These are phyloP conservation scores for Onychostruthus taczanowskii DNA, from an alignment of 2,113 vertebrate genomes.

Conservation along the genomic window DNA sequence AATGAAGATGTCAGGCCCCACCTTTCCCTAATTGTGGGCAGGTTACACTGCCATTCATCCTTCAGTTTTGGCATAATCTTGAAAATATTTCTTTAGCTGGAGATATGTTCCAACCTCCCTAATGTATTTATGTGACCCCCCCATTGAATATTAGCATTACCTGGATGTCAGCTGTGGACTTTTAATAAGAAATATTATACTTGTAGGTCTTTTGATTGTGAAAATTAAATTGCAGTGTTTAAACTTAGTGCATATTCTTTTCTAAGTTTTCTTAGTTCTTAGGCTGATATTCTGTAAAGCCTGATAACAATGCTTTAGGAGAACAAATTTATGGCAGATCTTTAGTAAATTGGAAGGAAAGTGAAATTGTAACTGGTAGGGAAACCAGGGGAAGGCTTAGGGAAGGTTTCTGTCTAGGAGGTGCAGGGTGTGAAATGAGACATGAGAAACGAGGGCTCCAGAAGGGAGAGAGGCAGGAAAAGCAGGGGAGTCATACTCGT, in stretches of 20 bases:
- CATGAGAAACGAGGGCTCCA: not conserved
- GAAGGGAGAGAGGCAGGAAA: not conserved
- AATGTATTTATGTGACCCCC: not conserved
- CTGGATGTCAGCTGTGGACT: not conserved
- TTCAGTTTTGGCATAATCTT: not conserved
- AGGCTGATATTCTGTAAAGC: not conserved
- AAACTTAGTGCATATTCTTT: not conserved
- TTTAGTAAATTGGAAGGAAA: not conserved
- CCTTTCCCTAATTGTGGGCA: not conserved
- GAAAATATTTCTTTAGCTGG: not conserved
- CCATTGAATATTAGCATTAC: not conserved
- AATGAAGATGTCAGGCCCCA: not conserved
- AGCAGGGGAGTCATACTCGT: not conserved
- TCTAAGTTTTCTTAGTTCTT: not conserved
- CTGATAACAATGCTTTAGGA: not conserved
- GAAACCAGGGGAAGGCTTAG: not conserved
- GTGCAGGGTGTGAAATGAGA: not conserved
- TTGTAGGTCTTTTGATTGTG: not conserved
- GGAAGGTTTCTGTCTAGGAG: not conserved
- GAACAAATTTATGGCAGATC: not conserved
- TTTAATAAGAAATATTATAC: not conserved
- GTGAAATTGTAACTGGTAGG: not conserved
- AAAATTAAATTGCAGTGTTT: not conserved
- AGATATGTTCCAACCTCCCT: not conserved
- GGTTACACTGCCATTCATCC: not conserved